Evolutionary conservation across 2,888 invertebrate species (phyloP).

Genomic region (Morinoia aosen): DNA sequence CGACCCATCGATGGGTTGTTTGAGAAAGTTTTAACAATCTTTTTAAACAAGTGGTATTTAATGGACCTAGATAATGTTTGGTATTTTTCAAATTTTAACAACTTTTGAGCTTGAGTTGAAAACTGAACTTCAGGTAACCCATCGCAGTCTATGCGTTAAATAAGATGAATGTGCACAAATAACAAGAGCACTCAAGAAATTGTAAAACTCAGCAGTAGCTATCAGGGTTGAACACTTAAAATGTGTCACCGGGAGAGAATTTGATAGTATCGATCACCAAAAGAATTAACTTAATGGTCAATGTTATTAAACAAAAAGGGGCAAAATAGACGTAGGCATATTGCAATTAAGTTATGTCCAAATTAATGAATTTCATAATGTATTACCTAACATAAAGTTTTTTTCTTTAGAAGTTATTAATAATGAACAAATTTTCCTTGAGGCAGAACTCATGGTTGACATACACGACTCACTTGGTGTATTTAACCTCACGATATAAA

Average conservation of each 20-base stretch:
- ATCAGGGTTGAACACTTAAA: not conserved
- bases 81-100: too few relatives aligned
- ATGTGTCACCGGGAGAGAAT: not conserved
- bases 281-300: not conserved
- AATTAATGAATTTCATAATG: not conserved
- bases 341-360: not conserved
- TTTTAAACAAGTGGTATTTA: too few relatives aligned
- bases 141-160: not conserved
- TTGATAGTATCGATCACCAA: not conserved
- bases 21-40: too few relatives aligned
- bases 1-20: too few relatives aligned
- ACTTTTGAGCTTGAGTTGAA: too few relatives aligned
- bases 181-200: not conserved
- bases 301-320: not conserved
- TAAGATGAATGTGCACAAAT: not conserved
- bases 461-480: constrained; percentile 6
- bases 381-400: not conserved
- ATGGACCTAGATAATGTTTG: too few relatives aligned
- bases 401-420: not conserved
- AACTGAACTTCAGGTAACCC: too few relatives aligned
- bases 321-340: not conserved
- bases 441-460: not conserved
- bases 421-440: not conserved
- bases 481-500: not conserved
- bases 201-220: not conserved